Conservation (phyloP, 2,113 vertebrate species). For the Azemiops feae region DNA sequence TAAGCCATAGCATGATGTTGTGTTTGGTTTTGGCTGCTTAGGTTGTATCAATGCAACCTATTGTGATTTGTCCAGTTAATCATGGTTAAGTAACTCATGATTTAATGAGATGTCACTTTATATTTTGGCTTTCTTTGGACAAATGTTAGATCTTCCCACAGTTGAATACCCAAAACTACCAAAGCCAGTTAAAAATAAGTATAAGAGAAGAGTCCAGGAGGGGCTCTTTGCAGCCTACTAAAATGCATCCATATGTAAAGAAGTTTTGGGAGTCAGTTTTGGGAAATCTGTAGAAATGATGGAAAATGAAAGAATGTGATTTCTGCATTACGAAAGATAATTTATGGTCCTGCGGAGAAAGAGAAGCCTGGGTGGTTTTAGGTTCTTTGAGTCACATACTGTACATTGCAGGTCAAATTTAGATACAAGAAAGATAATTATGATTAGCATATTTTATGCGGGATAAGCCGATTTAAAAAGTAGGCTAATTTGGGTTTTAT, state of each 20-base stretch:
- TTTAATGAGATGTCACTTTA: not conserved
- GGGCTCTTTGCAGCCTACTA: not conserved
- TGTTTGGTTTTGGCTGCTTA: not conserved
- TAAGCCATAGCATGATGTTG: not conserved
- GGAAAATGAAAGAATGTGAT: not conserved
- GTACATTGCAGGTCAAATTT: not conserved
- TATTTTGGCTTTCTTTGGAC: not conserved
- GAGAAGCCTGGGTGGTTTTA: not conserved
- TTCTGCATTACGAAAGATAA: not conserved
- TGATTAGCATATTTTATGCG: fast-evolving
- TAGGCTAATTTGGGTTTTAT: not conserved
- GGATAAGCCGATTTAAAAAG: not conserved
- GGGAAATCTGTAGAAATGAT: not conserved
- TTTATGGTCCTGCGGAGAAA: not conserved
- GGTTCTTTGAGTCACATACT: not conserved
- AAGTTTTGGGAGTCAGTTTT: not conserved
- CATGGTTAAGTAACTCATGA: not conserved
- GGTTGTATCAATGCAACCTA: not conserved
- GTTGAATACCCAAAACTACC: not conserved
- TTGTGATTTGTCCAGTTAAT: not conserved
- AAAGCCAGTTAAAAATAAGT: not conserved
- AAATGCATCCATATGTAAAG: not conserved
- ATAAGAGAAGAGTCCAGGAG: not conserved
- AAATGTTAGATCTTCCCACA: not conserved
- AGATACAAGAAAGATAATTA: not conserved